Evolutionary conservation across 2,113 vertebrate species (phyloP).

Genomic region (Alosa alosa): DNA sequence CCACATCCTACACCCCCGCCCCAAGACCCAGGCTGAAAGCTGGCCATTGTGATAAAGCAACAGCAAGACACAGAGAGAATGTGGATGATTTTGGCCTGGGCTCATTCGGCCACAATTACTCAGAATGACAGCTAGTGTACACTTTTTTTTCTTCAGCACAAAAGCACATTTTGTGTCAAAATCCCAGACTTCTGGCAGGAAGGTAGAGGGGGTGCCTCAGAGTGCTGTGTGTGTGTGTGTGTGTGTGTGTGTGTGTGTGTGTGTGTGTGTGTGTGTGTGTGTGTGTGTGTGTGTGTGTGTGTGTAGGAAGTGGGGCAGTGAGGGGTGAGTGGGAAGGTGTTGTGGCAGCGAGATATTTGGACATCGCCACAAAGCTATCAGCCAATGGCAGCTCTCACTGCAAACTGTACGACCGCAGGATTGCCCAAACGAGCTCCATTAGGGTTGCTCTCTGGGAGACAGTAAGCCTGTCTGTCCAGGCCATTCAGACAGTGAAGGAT

Average conservation of each 20-base stretch:
- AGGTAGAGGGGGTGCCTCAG: background rate
- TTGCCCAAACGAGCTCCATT: background rate
- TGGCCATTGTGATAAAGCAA: slow-evolving; percentile 1
- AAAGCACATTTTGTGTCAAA: background rate
- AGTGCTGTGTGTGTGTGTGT: too few relatives aligned
- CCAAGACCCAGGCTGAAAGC: background rate
- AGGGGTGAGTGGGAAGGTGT: background rate
- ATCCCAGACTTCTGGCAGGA: background rate
- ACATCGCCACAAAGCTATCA: background rate
- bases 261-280: too few relatives aligned
- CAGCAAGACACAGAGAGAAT: background rate
- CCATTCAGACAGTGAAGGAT: background rate
- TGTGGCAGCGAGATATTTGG: background rate
- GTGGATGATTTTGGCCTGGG: background rate
- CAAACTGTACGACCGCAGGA: background rate
- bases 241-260: too few relatives aligned
- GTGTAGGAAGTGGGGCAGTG: background rate
- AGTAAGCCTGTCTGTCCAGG: background rate
- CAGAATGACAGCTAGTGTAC: background rate
- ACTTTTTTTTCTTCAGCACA: background rate
- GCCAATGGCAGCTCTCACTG: background rate
- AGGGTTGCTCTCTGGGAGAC: background rate
- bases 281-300: too few relatives aligned
- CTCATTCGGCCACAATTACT: background rate
- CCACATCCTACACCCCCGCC: background rate